These are phyloP conservation scores for Syngnathus acus DNA, from an alignment of 2,797 vertebrate genomes.

Conservation along the genomic window DNA sequence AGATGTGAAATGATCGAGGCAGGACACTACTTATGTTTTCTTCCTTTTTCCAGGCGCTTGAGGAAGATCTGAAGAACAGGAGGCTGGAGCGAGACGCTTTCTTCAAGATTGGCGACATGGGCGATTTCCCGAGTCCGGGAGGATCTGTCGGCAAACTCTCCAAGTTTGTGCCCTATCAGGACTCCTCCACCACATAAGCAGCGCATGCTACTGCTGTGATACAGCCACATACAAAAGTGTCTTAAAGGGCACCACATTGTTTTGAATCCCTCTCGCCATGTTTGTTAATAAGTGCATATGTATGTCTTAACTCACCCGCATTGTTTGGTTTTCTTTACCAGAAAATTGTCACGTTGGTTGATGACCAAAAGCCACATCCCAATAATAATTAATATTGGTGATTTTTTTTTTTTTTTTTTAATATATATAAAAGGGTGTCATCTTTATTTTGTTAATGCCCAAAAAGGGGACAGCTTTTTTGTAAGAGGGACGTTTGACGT, in stretches of 20 bases:
- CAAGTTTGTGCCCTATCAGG: constrained; percentile 84
- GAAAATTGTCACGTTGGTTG: background rate
- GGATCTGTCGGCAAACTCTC: constrained; percentile 76
- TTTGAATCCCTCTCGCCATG: background rate
- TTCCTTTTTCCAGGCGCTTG: constrained; percentile 71
- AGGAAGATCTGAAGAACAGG: constrained; percentile 84
- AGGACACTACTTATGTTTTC: no score
- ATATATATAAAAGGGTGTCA: background rate
- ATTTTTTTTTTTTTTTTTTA: background rate
- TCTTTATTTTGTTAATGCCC: background rate
- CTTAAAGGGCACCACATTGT: background rate
- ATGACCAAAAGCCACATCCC: background rate
- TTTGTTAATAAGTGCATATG: constrained; percentile 37
- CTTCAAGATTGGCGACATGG: constrained; percentile 76
- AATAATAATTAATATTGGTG: background rate
- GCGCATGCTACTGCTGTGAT: constrained; percentile 1
- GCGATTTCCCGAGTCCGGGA: constrained; percentile 58
- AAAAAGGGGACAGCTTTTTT: background rate
- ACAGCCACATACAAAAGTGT: background rate
- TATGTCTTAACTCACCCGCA: constrained; percentile 34
- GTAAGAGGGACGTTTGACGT: background rate
- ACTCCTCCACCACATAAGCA: constrained; percentile 66
- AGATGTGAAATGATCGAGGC: no score
- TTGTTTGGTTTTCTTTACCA: background rate
- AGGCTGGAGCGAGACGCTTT: constrained; percentile 89